These are phyloP conservation scores for Sericinus montela DNA, from an alignment of 2,888 invertebrate genomes.

Conservation along the genomic window DNA sequence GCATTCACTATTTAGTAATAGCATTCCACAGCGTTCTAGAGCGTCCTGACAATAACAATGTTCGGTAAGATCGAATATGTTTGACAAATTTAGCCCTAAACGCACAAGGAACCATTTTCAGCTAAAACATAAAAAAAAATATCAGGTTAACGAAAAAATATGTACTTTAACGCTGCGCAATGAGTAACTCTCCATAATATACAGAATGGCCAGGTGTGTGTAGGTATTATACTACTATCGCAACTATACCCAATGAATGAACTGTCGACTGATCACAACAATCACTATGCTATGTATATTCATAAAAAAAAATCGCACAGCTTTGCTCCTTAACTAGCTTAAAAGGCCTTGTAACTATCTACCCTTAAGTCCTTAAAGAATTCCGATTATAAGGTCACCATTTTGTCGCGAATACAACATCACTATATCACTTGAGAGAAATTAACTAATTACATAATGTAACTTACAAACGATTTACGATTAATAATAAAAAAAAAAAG, in stretches of 20 bases:
- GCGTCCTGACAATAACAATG: slow-evolving; percentile 3
- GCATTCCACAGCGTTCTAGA: background rate
- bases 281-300: slow-evolving; percentile 45
- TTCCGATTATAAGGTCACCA: slow-evolving; percentile 74
- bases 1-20: background rate
- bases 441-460: slow-evolving; percentile 58
- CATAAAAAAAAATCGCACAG: slow-evolving; percentile 53
- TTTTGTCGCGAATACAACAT: slow-evolving; percentile 67
- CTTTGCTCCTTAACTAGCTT: slow-evolving; percentile 61
- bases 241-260: slow-evolving; percentile 29
- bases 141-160: slow-evolving; percentile 38
- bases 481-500: slow-evolving; percentile 40
- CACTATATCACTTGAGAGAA: slow-evolving; percentile 73
- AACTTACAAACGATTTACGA: slow-evolving; percentile 37
- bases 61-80: slow-evolving; percentile 37
- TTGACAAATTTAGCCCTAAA: slow-evolving; percentile 35
- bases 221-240: slow-evolving; percentile 31
- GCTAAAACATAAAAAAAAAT: slow-evolving; percentile 28
- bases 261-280: slow-evolving; percentile 55
- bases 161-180: slow-evolving; percentile 47
- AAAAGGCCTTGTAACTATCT: slow-evolving; percentile 74
- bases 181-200: slow-evolving; percentile 40
- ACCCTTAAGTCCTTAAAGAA: slow-evolving; percentile 74
- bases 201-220: slow-evolving; percentile 46
- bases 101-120: slow-evolving; percentile 32